A percentile compares a stretch with the other conserved stretches of the same genome.
These are phyloP conservation scores for Pogonomyrmex barbatus DNA, from an alignment of 1,140 invertebrate genomes.

Conservation along the genomic window DNA sequence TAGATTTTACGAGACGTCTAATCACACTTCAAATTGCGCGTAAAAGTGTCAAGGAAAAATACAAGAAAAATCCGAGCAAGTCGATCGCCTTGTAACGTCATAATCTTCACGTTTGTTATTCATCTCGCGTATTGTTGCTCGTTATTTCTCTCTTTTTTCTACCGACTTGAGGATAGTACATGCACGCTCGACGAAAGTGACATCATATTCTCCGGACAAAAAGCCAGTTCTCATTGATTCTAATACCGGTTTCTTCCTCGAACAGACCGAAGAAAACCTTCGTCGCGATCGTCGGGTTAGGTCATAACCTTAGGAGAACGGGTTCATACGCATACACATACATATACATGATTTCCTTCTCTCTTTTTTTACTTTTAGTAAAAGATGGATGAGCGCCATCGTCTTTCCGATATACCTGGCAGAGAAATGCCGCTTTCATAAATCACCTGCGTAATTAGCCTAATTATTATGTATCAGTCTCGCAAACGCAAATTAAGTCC, in stretches of 20 bases:
- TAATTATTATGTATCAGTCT: constrained; percentile 30
- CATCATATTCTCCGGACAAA: constrained; percentile 42
- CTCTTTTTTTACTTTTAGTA: background rate
- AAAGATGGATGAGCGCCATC: background rate
- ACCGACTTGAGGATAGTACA: background rate
- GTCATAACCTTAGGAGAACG: constrained; percentile 34
- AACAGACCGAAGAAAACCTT: constrained; percentile 32
- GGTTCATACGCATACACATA: background rate
- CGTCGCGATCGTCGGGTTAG: constrained; percentile 26
- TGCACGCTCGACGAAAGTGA: constrained; percentile 38
- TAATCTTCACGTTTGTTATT: constrained; percentile 11
- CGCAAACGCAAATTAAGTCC: background rate
- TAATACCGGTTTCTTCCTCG: constrained; percentile 48
- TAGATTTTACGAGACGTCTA: background rate
- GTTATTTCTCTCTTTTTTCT: background rate
- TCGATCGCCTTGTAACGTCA: constrained; percentile 13
- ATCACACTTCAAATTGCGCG: background rate
- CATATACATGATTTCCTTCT: background rate
- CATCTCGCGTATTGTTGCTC: constrained; percentile 16
- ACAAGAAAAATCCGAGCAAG: constrained; percentile 10
- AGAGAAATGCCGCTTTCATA: constrained; percentile 1
- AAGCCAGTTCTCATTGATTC: constrained; percentile 51
- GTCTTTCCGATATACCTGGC: background rate
- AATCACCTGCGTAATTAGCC: background rate
- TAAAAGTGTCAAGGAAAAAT: constrained; percentile 40